Base-by-base conservation (phyloP, 2,888 invertebrate genomes). In the Buathra laborator region DNA sequence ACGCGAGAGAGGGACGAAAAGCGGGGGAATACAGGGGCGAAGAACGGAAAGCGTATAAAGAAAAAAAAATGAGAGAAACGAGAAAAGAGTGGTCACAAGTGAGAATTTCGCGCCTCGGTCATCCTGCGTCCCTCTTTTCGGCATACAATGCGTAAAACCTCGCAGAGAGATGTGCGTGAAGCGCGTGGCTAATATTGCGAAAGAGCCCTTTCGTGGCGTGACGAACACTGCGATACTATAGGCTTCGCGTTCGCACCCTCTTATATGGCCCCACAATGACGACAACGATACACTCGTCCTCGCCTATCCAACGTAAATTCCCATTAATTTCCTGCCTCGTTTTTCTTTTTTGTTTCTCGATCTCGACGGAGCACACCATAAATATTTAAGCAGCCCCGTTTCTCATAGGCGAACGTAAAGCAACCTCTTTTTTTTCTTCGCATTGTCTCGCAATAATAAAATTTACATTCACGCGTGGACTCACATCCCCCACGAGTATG, bases 321-420 rank as follows among this genome's bases (percentile, higher is more conserved):
- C 91, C 90, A 91, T 92, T 92, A 92, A 91, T 91, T 90, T 90
- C 91, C 89, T 89, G 75, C 74, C 51, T 24, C 71, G 24, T 37
- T 16, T 59, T 81, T 74, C 43, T 46, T 29, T 62, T 80, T 78
- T 81, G 53, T 72, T 48, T 62, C 72, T 76, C 76, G 82, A 75
- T 84, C 78, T 72, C 74, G 70, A 90, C 87, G 56, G 88, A 90
- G 86, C 87, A 86, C 88, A 86, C 89, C 90, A 90, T 91, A 91
- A 92, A 92, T 92, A 92, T 91, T 91, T 90, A 90, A 90, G 89
- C 85, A 87, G 80, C 77, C 46, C 86, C 90, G 88, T 91, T 90
- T 89, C 88, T 91, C 90, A 90, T 89, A 89, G 89, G 87, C 88
- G 85, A 90, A 86, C 87, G 87, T 87, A 81, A 53, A 74, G 56